Evolutionary conservation across 1,140 invertebrate species (phyloP).

Genomic region (Asobara japonica): DNA sequence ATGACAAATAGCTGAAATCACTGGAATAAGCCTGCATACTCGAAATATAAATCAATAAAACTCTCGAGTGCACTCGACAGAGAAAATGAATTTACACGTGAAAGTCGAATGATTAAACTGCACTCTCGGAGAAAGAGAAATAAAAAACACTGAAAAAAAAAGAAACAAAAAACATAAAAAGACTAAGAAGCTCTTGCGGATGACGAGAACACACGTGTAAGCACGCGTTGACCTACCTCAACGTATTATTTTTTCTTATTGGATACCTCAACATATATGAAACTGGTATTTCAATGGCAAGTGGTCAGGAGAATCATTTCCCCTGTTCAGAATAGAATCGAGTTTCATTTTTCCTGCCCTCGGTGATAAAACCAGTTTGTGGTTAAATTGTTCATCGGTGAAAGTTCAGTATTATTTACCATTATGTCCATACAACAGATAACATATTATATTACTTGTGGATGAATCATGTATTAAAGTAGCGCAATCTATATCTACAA

Average conservation of each 20-base stretch:
- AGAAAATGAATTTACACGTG: conserved; percentile 18
- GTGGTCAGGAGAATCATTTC: conserved; percentile 17
- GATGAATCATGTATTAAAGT: too few species aligned
- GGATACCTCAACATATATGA: conserved; percentile 31
- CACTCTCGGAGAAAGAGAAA: neutral
- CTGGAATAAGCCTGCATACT: neutral
- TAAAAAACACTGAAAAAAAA: neutral
- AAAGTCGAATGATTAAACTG: conserved; percentile 16
- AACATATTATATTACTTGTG: neutral
- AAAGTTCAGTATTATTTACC: conserved; percentile 39
- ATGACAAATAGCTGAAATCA: too few species aligned
- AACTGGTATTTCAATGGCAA: conserved; percentile 34
- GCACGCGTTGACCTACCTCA: conserved; percentile 34
- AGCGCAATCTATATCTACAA: too few species aligned
- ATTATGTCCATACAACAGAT: neutral
- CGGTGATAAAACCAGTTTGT: conserved; percentile 29
- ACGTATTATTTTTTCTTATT: too few species aligned
- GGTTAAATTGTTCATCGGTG: conserved; percentile 48
- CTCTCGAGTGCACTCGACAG: neutral
- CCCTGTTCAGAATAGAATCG: conserved; percentile 32
- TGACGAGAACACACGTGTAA: conserved; percentile 11
- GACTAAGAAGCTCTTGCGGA: conserved; percentile 18
- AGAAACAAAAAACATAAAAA: conserved; percentile 4
- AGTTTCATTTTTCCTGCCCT: conserved; percentile 24
- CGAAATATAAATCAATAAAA: neutral